A percentile compares a stretch with the other conserved stretches of the same genome.
phyloP scores from a whole-genome alignment of 2,888 invertebrate genomes.

The Aporophyla nigra region DNA sequence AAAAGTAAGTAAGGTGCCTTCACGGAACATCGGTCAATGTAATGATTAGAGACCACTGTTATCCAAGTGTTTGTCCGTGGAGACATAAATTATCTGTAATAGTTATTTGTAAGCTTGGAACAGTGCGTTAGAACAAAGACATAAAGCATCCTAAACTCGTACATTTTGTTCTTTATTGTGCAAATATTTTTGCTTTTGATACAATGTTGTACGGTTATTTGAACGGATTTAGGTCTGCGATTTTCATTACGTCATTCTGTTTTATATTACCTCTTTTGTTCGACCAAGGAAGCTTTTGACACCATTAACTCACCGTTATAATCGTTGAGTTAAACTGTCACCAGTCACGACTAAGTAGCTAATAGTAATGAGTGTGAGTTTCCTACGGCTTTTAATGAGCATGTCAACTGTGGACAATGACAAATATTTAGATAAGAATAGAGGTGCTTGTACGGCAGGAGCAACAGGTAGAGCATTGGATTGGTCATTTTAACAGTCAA shows the following conservation, averaged over 20 bases:
- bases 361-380: slow-evolving; percentile 76
- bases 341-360: slow-evolving; percentile 71
- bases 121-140: slow-evolving; percentile 28
- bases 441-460: not conserved
- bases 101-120: slow-evolving; percentile 1
- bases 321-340: slow-evolving; percentile 58
- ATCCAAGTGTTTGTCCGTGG: slow-evolving; percentile 26
- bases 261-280: slow-evolving; percentile 44
- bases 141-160: slow-evolving; percentile 10
- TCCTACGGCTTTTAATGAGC: slow-evolving; percentile 71
- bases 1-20: slow-evolving; percentile 52
- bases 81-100: slow-evolving; percentile 34
- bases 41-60: slow-evolving; percentile 40
- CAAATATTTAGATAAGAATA: slow-evolving; percentile 40
- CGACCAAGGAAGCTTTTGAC: slow-evolving; percentile 52
- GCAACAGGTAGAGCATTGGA: not conserved
- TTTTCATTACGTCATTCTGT: slow-evolving; percentile 37
- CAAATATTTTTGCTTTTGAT: slow-evolving; percentile 32
- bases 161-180: slow-evolving; percentile 41
- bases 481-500: slow-evolving; percentile 1
- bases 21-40: slow-evolving; percentile 57
- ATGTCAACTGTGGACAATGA: slow-evolving; percentile 73
- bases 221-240: slow-evolving; percentile 4
- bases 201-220: slow-evolving; percentile 31
- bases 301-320: slow-evolving; percentile 64